Evolutionary conservation across 2,888 invertebrate species (phyloP), one percentile per base, ranked within the genome.

Genomic region (Netelia virgata): DNA sequence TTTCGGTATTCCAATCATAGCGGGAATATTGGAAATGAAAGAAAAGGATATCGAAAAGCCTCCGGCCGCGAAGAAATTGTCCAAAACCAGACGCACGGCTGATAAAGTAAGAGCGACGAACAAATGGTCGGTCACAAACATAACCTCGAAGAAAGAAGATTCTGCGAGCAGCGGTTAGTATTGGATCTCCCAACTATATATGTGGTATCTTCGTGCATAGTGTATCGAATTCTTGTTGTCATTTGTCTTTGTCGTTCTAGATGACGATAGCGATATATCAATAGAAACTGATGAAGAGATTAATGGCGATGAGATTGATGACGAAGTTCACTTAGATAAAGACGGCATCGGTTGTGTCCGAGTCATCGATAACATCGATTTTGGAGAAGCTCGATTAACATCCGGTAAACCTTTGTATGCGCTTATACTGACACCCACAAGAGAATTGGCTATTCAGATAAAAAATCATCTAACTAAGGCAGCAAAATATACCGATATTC

Each of bases 401-500:
- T 94, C 93, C 1, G 94, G 93, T 1, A 95, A 95, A 86, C 96
- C 96, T 0, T 93, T 98, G 28, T 97, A 97, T 92, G 98, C 98
- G 0, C 94, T 99, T 3, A 96, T 99, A 79, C 93, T 99, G 70
- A 98, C 99, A 0, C 99, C 99, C 0, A 99, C 99, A 0, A 95
- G 99, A 91, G 99, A 99, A 93, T 94, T 99, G 80, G 99, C 99
- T 0, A 96, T 99, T 68, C 99, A 99, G 94, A 97, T 99, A 55
- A 97, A 96, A 91, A 96, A 97, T 89, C 99, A 99, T 94, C 94
- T 99, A 57, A 95, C 95, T 50, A 96, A 96, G 6, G 96, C 96
- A 1, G 96, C 98, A 0, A 97, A 97, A 94, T 96, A 97, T 92
- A 97, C 98, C 68, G 96, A 96, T 94, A 94, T 96, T 18, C 95